phyloP scores from a whole-genome alignment of 2,888 invertebrate species.

The Steromphala cineraria region DNA sequence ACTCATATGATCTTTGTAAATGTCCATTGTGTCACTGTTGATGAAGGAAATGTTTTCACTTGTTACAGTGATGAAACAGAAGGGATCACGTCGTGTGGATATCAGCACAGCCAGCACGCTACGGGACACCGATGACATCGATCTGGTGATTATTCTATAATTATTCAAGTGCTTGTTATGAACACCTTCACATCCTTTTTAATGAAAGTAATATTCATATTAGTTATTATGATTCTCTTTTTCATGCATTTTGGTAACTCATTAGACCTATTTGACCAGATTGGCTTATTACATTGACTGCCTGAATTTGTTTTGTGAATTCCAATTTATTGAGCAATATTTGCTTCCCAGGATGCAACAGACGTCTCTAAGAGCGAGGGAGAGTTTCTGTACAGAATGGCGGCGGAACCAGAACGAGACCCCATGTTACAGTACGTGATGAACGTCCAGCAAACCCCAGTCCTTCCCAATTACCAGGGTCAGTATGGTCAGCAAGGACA shows the following conservation, averaged over 20 bases:
- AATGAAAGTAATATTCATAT: no score
- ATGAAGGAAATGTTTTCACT: neutral
- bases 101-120: conserved; percentile 66
- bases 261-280: no score
- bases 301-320: neutral
- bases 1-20: no score
- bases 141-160: conserved; percentile 34
- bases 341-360: conserved; percentile 38
- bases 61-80: conserved; percentile 9
- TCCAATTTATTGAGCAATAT: neutral
- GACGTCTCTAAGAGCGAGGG: conserved; percentile 64
- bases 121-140: conserved; percentile 63
- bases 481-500: no score
- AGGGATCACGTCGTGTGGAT: conserved; percentile 33
- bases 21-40: no score
- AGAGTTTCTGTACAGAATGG: conserved; percentile 56
- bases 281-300: no score
- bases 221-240: no score
- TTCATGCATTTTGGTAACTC: no score
- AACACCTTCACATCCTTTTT: no score
- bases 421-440: conserved; percentile 58
- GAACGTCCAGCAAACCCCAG: conserved; percentile 51
- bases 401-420: conserved; percentile 58
- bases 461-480: conserved; percentile 24
- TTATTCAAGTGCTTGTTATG: no score